phyloP scores from a whole-genome alignment of 1,140 invertebrate genomes.

The Ips nitidus region DNA sequence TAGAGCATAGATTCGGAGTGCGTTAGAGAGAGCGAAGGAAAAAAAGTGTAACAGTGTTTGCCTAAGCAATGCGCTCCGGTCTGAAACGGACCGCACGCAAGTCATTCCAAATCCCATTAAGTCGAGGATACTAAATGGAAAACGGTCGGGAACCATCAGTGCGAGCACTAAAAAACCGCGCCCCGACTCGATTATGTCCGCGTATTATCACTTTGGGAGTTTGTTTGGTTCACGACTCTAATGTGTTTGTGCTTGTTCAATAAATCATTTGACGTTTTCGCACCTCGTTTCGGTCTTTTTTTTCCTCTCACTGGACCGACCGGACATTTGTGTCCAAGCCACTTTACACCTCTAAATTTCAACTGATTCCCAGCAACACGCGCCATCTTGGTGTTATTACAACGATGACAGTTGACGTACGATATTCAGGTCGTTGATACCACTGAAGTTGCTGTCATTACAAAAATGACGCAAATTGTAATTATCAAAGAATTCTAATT shows the following conservation, averaged over 20 bases:
- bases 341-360: too few species aligned
- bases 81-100: conserved; percentile 25
- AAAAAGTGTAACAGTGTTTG: neutral
- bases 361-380: too few species aligned
- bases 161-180: conserved; percentile 11
- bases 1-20: neutral
- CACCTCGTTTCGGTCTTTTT: conserved; percentile 15
- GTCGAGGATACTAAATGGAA: conserved; percentile 11
- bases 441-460: too few species aligned
- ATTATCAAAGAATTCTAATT: too few species aligned
- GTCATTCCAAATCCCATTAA: conserved; percentile 24
- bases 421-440: too few species aligned
- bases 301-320: neutral
- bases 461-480: too few species aligned
- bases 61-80: neutral
- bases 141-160: conserved; percentile 9
- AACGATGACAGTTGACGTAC: too few species aligned
- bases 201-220: conserved; percentile 16
- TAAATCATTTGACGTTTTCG: conserved; percentile 15
- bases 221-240: conserved; percentile 19
- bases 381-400: too few species aligned
- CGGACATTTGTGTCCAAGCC: too few species aligned
- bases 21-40: too few species aligned
- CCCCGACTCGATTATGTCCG: conserved; percentile 13
- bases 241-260: conserved; percentile 29